These are phyloP conservation scores for Araneus ventricosus DNA, from an alignment of 1,140 invertebrate species.

Conservation along the genomic window DNA sequence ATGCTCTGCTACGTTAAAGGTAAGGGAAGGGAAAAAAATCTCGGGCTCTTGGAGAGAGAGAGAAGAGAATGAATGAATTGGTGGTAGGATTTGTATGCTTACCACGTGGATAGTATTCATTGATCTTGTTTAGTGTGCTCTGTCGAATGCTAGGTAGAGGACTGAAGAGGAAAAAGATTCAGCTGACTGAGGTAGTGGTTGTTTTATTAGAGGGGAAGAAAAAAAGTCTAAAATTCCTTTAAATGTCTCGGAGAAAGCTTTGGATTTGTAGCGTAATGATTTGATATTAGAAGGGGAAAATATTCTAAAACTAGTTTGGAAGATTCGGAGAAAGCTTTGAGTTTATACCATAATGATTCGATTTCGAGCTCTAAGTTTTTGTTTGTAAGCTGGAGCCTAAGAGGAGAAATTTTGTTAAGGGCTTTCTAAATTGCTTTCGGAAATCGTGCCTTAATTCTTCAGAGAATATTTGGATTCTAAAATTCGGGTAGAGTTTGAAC, in stretches of 20 bases:
- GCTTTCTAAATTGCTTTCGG: too few relatives aligned
- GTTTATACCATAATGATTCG: too few relatives aligned
- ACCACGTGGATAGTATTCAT: conserved; percentile 34
- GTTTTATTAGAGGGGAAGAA: neutral
- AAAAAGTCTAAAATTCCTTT: neutral
- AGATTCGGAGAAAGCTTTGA: too few relatives aligned
- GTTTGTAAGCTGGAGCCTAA: too few relatives aligned
- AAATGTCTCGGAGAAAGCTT: neutral
- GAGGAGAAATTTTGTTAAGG: too few relatives aligned
- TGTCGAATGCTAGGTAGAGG: neutral
- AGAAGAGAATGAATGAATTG: neutral
- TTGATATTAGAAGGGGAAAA: too few relatives aligned
- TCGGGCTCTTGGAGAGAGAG: neutral
- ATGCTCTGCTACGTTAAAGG: neutral
- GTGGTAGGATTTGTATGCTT: conserved; percentile 13
- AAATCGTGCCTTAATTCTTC: too few relatives aligned
- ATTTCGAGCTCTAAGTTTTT: too few relatives aligned
- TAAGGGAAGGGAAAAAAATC: conserved; percentile 7
- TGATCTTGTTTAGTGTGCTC: conserved; percentile 16
- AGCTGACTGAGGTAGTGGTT: neutral
- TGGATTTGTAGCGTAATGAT: too few relatives aligned
- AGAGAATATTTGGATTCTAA: too few relatives aligned
- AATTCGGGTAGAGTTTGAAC: too few relatives aligned
- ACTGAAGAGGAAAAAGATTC: neutral
- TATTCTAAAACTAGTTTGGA: too few relatives aligned